phyloP scores from a whole-genome alignment of 2,888 invertebrate species.

The Troides helena region DNA sequence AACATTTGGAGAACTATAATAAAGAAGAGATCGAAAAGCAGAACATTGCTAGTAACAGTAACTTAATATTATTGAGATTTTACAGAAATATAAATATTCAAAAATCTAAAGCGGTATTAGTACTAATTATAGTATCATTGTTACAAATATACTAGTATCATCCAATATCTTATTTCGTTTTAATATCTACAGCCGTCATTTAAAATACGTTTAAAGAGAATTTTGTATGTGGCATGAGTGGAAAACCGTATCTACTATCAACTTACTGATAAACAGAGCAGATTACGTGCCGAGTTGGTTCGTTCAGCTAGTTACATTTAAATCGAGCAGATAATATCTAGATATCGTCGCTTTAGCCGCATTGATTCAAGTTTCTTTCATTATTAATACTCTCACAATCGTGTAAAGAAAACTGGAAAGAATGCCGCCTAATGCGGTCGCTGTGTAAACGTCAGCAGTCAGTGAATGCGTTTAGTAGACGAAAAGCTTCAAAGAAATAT shows the following conservation, averaged over 20 bases:
- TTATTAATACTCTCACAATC: not conserved
- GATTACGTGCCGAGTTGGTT: conserved; percentile 7
- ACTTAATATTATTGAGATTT: no score
- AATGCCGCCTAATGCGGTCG: not conserved
- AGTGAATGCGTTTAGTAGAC: not conserved
- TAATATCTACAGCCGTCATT: not conserved
- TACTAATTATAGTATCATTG: not conserved
- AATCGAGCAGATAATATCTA: conserved; percentile 8
- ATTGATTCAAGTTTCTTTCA: conserved; percentile 7
- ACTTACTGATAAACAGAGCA: conserved; percentile 7
- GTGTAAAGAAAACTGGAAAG: not conserved
- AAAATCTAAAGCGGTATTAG: no score
- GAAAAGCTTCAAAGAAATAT: not conserved
- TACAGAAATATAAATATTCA: no score
- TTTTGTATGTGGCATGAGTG: conserved; percentile 4
- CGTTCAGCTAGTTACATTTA: conserved; percentile 4
- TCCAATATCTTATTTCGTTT: not conserved
- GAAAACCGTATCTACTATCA: not conserved
- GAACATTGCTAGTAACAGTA: not conserved
- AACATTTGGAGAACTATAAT: not conserved
- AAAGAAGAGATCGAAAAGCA: not conserved
- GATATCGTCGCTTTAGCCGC: conserved; percentile 1
- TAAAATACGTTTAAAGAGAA: not conserved
- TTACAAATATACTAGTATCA: not conserved
- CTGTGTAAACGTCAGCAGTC: not conserved